Evolutionary conservation across 1,140 invertebrate species (phyloP), one percentile per base, ranked within the genome.

Genomic region (Drosophila hydei): DNA sequence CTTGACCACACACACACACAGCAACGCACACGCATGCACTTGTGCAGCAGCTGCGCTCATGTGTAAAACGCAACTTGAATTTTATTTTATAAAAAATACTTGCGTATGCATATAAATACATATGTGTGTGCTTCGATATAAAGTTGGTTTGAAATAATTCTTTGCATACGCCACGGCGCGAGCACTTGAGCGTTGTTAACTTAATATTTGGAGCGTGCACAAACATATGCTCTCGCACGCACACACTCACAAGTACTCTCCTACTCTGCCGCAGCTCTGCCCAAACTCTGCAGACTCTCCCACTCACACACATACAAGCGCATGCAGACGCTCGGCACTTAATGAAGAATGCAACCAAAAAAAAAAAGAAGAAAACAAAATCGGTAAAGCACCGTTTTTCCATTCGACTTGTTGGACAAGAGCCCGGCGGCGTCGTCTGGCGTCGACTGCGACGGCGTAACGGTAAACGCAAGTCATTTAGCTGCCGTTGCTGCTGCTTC

Each of bases 201-300:
- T 88, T 88, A 89, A 88, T 88, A 87, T 89, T 85, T 89, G 85
- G 85, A 89, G 85, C 85, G 80, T 89, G 85, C 88, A 85, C 79
- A 79, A 72, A 84, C 61, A 85, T 78, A 73, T 72, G 70, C 60
- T 58, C 63, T 23, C 71, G 56, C 47, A 47, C 43, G 16, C 45
- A 12, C 45, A 48, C 42, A 45, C 18, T 23, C 4, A 2, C 11
- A 25, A 12, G 4, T 19, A 6, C 61, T 61, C 38, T 38, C 69
- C 71, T 45, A n/a, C 30, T 33, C 30, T 33, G 30, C 30, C 30
- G 30, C 30, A 33, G 9, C 30, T 8, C 51, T 33, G 47, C 21
- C 40, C 16, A 47, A 50, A 72, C 33, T 51, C 52, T 59, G 70
- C 67, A 75, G 78, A 75, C 78, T 74, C 69, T 70, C 83, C 73